Evolutionary conservation across 2,797 vertebrate species (phyloP).

Genomic region (Syndactyla subalaris): DNA sequence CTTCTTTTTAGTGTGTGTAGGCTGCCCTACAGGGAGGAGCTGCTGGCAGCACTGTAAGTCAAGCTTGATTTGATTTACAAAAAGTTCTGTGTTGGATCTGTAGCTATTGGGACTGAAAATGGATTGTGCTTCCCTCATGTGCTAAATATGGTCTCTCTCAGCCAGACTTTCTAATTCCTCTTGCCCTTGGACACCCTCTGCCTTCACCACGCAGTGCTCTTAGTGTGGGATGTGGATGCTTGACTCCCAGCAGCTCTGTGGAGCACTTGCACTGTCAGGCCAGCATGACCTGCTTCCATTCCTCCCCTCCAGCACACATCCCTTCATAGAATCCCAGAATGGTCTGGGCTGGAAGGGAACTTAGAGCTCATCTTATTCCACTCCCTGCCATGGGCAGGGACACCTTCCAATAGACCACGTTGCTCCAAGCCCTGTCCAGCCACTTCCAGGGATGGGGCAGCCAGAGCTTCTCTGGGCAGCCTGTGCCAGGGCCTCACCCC

Average conservation of each 20-base stretch:
- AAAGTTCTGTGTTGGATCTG: not conserved
- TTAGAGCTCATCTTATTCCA: not conserved
- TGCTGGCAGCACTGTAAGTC: not conserved
- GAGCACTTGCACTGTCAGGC: not conserved
- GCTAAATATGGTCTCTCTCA: not conserved
- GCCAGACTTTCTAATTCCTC: not conserved
- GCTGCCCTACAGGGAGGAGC: not conserved
- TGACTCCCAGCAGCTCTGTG: not conserved
- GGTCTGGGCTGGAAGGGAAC: not conserved
- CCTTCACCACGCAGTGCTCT: not conserved
- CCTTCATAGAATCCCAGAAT: accelerated
- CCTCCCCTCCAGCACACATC: not conserved
- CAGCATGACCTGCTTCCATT: not conserved
- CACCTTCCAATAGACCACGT: accelerated
- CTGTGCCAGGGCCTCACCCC: accelerated
- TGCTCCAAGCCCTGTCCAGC: accelerated
- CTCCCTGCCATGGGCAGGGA: no score
- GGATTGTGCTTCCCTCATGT: not conserved
- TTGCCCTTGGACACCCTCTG: not conserved
- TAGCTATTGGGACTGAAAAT: not conserved
- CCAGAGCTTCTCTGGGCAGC: not conserved
- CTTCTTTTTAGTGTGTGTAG: not conserved
- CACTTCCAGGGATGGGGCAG: not conserved
- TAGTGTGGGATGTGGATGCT: not conserved
- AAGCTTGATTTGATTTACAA: not conserved